Evolutionary conservation across 2,888 invertebrate genomes (phyloP).

Genomic region (Oscheius sp.): DNA sequence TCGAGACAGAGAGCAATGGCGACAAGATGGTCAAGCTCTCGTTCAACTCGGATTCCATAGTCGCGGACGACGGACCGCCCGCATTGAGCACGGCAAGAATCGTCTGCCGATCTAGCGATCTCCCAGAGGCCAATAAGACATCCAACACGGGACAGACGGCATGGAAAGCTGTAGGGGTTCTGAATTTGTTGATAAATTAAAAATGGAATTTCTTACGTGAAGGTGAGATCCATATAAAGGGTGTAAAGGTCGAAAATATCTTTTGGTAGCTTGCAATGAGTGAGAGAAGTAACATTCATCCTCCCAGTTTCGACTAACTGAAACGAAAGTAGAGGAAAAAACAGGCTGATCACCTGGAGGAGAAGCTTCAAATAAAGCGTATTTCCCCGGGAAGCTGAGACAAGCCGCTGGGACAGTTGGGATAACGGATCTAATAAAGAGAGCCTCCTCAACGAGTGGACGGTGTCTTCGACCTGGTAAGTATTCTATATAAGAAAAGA

Average conservation of each 20-base stretch:
- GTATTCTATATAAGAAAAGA: background rate
- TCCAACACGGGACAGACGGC: constrained; percentile 86
- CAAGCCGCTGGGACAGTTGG: constrained; percentile 85
- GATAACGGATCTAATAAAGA: constrained; percentile 36
- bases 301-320: constrained; percentile 83
- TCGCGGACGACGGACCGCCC: constrained; percentile 76
- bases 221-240: constrained; percentile 44
- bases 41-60: constrained; percentile 41
- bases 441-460: constrained; percentile 11
- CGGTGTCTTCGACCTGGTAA: constrained; percentile 30
- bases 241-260: constrained; percentile 37
- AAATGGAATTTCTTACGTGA: constrained; percentile 24
- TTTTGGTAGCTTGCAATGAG: constrained; percentile 14
- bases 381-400: constrained; percentile 85
- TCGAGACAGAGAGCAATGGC: constrained; percentile 88
- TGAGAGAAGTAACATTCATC: constrained; percentile 28
- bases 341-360: background rate
- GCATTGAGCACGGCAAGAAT: constrained; percentile 94
- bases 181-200: constrained; percentile 78
- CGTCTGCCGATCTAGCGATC: constrained; percentile 82
- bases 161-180: constrained; percentile 89
- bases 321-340: constrained; percentile 74
- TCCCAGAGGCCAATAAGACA: constrained; percentile 89
- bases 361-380: constrained; percentile 88
- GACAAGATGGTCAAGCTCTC: constrained; percentile 84